A percentile compares a stretch with the other conserved stretches of the same genome.
phyloP scores from a whole-genome alignment of 2,797 vertebrate species.

The Diplodus puntazzo region DNA sequence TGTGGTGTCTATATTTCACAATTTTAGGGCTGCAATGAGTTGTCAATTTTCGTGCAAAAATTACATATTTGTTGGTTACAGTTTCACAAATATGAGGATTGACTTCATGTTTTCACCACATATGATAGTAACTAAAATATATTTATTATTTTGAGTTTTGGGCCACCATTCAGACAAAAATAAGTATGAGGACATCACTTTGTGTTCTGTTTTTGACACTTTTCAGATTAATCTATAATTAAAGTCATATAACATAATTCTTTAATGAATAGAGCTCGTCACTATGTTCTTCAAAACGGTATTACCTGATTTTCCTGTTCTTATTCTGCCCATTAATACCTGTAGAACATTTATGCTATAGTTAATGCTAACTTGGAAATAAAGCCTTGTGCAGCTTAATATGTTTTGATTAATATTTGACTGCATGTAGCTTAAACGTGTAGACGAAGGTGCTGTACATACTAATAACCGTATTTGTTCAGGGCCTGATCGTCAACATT shows the following conservation, averaged over 20 bases:
- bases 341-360: neutral
- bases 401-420: neutral
- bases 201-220: too few species aligned
- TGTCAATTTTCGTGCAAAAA: neutral
- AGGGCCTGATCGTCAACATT: neutral
- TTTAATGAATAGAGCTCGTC: neutral
- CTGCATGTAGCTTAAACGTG: neutral
- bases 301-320: too few species aligned
- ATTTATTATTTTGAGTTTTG: neutral
- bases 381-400: neutral
- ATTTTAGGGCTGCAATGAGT: neutral
- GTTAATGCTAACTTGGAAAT: neutral
- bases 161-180: neutral
- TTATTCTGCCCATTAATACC: neutral
- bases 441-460: neutral
- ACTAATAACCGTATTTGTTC: neutral
- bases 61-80: neutral
- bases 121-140: neutral
- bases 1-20: neutral
- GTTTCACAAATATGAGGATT: neutral
- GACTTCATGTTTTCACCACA: neutral
- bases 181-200: neutral
- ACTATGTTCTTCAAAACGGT: neutral
- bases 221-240: too few species aligned
- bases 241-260: neutral